Conservation (phyloP, 1,140 invertebrate species). For the Sipha flava region DNA sequence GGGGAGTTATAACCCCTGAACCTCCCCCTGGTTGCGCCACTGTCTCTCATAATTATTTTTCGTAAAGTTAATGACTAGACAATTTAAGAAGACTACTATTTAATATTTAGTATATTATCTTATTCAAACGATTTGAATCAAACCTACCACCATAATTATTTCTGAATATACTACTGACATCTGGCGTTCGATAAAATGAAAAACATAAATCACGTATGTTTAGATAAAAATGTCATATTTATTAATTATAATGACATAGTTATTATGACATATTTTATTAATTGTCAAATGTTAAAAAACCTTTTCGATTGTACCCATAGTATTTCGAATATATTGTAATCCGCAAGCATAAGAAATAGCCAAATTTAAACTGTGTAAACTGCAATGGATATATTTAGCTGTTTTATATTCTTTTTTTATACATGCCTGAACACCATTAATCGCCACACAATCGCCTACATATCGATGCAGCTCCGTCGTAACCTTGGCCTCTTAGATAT, state of each 20-base stretch:
- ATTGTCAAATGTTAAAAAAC: not conserved
- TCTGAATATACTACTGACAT: too few species aligned
- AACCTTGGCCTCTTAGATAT: conserved; percentile 40
- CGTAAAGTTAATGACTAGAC: too few species aligned
- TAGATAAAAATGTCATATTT: not conserved
- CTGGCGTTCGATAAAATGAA: not conserved
- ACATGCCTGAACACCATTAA: conserved; percentile 39
- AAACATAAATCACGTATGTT: not conserved
- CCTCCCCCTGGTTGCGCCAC: too few species aligned
- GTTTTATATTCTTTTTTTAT: conserved; percentile 40
- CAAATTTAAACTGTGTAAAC: conserved; percentile 42
- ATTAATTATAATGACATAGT: too few species aligned
- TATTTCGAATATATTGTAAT: conserved; percentile 25
- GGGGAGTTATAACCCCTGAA: too few species aligned
- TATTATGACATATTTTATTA: too few species aligned
- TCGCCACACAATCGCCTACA: conserved; percentile 38
- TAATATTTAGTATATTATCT: not conserved
- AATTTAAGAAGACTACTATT: not conserved
- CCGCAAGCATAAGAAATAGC: conserved; percentile 27
- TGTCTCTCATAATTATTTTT: too few species aligned
- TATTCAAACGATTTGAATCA: too few species aligned
- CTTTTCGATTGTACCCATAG: conserved; percentile 31
- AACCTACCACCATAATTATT: too few species aligned
- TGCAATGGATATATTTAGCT: conserved; percentile 40
- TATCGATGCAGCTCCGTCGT: conserved; percentile 40